These are phyloP conservation scores for Pilophorus perplexus DNA, from an alignment of 2,888 invertebrate species.

Conservation along the genomic window DNA sequence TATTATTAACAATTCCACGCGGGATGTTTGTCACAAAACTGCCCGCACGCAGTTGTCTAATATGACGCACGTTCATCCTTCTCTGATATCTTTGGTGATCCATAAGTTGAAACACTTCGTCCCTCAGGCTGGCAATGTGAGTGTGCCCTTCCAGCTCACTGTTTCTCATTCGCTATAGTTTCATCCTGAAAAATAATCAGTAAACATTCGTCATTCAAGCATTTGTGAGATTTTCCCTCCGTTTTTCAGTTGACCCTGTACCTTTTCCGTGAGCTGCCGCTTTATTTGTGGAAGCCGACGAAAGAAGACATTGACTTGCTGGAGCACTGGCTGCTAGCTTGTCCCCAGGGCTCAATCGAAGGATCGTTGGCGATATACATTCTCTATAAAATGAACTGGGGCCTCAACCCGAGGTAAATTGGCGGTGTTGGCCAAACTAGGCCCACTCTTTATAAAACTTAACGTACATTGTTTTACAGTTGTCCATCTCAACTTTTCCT, in stretches of 20 bases:
- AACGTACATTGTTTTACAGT: too few species aligned
- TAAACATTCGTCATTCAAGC: background rate
- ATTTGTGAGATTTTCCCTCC: conserved; percentile 9
- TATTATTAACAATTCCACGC: conserved; percentile 65
- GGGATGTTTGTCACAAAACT: conserved; percentile 71
- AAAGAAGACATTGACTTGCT: conserved; percentile 65
- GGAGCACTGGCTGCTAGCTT: conserved; percentile 64
- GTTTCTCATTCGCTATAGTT: too few species aligned
- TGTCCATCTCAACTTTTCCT: conserved; percentile 58
- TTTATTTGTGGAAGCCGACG: conserved; percentile 66
- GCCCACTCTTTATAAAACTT: too few species aligned
- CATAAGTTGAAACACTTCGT: conserved; percentile 60
- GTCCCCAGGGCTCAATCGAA: conserved; percentile 60
- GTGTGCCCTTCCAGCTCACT: too few species aligned
- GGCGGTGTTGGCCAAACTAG: too few species aligned
- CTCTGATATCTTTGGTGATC: conserved; percentile 66
- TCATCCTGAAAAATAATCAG: too few species aligned
- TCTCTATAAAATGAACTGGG: conserved; percentile 45
- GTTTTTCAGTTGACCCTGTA: conserved; percentile 55
- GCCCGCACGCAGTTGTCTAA: conserved; percentile 69
- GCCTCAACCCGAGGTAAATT: conserved; percentile 40
- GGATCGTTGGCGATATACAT: conserved; percentile 60
- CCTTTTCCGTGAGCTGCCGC: conserved; percentile 69
- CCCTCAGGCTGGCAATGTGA: conserved; percentile 59
- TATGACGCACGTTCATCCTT: conserved; percentile 67